phyloP scores from a whole-genome alignment of 2,888 invertebrate species.

The Diarsia dahlii region DNA sequence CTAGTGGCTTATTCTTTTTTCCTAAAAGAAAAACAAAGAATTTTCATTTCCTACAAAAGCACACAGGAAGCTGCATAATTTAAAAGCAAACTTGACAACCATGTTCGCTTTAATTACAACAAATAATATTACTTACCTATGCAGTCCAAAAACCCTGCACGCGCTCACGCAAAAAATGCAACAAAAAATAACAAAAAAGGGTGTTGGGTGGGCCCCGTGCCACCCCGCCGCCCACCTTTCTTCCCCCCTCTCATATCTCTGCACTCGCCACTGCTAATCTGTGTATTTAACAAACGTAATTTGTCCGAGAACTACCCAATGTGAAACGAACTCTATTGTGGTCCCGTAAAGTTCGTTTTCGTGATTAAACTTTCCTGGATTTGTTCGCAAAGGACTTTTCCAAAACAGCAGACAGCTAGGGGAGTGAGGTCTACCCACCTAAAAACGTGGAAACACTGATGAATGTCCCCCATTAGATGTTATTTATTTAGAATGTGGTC shows the following conservation, averaged over 20 bases:
- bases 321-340: constrained; percentile 65
- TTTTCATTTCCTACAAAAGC: neutral
- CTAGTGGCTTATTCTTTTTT: neutral
- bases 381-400: constrained; percentile 79
- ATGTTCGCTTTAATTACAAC: constrained; percentile 53
- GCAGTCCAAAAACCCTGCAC: constrained; percentile 79
- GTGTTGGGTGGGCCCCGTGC: constrained; percentile 82
- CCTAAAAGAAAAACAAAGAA: neutral
- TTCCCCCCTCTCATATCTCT: constrained; percentile 84
- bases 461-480: constrained; percentile 91
- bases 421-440: constrained; percentile 87
- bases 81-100: constrained; percentile 34
- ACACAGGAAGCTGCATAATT: constrained; percentile 21
- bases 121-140: constrained; percentile 74
- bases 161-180: constrained; percentile 87
- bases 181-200: constrained; percentile 85
- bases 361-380: constrained; percentile 61
- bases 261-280: constrained; percentile 89
- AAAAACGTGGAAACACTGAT: constrained; percentile 91
- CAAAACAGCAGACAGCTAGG: constrained; percentile 85
- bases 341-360: constrained; percentile 66
- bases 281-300: constrained; percentile 84
- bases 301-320: constrained; percentile 71
- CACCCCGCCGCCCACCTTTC: constrained; percentile 78
- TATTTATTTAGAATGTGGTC: constrained; percentile 91